Evolutionary conservation across 2,888 invertebrate species (phyloP).

Genomic region (Entomobrya proxima): DNA sequence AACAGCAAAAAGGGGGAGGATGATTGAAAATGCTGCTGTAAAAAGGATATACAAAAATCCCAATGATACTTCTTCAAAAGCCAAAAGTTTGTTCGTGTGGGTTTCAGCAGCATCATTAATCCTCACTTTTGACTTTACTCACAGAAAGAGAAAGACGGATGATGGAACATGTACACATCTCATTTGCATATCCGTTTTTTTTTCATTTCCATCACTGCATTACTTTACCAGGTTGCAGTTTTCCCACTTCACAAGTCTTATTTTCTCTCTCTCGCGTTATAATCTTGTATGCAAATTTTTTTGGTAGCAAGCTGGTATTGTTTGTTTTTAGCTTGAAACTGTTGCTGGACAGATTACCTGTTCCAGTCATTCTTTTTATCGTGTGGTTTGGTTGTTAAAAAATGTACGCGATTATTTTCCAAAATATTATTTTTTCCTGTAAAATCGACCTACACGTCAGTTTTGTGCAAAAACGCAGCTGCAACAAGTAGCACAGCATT

Average conservation of each 20-base stretch:
- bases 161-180: neutral
- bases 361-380: neutral
- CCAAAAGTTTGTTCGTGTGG: too few species aligned
- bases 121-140: too few species aligned
- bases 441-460: neutral
- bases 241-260: neutral
- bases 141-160: too few species aligned
- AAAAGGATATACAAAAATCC: too few species aligned
- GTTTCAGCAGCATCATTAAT: too few species aligned
- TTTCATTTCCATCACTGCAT: neutral
- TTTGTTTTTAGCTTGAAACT: neutral
- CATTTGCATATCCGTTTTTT: conserved; percentile 17
- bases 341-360: too few species aligned
- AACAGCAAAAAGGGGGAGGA: neutral
- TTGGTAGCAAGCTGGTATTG: neutral
- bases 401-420: neutral
- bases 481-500: neutral
- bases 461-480: neutral
- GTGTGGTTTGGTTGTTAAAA: neutral
- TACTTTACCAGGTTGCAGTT: conserved; percentile 6
- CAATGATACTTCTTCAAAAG: too few species aligned
- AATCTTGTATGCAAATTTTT: conserved; percentile 39
- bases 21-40: neutral
- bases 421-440: neutral
- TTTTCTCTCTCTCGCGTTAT: neutral